Evolutionary conservation across 2,113 vertebrate species (phyloP).

Genomic region (Apodemus sylvaticus): DNA sequence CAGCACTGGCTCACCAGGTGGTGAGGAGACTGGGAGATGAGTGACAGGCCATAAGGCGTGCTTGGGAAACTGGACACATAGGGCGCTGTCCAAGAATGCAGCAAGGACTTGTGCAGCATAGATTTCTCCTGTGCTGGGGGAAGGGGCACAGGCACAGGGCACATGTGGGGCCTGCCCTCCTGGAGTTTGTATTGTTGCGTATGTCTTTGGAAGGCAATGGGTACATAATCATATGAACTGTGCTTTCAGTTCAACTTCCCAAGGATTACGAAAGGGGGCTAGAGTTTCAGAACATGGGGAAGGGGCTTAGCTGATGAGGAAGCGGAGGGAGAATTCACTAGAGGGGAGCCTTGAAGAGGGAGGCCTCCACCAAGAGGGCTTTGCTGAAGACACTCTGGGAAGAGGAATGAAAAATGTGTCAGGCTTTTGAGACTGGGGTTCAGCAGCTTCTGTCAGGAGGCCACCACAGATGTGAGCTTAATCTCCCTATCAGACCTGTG

Average conservation of each 20-base stretch:
- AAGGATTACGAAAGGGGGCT: not conserved
- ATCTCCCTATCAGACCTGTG: not conserved
- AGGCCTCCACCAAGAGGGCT: not conserved
- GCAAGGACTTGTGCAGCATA: not conserved
- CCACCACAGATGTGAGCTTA: not conserved
- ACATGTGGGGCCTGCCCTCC: not conserved
- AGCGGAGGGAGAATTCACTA: not conserved
- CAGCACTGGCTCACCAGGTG: not conserved
- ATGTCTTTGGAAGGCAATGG: not conserved
- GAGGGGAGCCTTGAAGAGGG: not conserved
- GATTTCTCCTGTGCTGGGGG: not conserved
- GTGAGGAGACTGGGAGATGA: not conserved
- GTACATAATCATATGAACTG: not conserved
- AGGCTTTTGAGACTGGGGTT: not conserved
- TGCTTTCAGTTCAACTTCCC: conserved; percentile 3
- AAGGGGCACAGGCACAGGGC: not conserved
- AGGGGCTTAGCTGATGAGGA: not conserved
- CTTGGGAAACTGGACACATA: not conserved
- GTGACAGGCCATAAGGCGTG: not conserved
- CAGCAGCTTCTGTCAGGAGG: not conserved
- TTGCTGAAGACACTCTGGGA: not conserved
- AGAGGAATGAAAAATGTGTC: not conserved
- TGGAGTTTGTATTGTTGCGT: not conserved
- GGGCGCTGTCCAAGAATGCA: not conserved
- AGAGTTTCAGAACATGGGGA: not conserved